phyloP scores from a whole-genome alignment of 1,140 invertebrate genomes.

The Neuroterus valhalla region DNA sequence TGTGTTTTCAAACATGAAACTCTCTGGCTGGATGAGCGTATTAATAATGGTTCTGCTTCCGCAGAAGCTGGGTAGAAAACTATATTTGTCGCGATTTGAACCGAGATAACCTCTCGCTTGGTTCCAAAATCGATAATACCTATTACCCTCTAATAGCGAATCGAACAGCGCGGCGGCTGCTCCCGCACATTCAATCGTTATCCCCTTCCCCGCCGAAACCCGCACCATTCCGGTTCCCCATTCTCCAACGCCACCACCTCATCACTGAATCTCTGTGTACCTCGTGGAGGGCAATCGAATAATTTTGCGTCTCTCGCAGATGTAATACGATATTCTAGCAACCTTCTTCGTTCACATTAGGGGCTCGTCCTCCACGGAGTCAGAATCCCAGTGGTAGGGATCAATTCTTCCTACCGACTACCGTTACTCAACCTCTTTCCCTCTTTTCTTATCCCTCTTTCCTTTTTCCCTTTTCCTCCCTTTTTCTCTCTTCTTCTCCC shows the following conservation, averaged over 20 bases:
- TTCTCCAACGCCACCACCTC: not conserved
- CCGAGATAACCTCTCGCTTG: constrained; percentile 49
- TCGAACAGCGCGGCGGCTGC: constrained; percentile 36
- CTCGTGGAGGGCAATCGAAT: constrained; percentile 32
- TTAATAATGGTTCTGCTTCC: constrained; percentile 4
- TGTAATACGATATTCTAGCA: constrained; percentile 48
- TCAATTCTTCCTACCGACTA: not conserved
- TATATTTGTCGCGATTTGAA: constrained; percentile 58
- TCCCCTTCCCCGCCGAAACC: constrained; percentile 30
- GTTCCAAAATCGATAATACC: constrained; percentile 58
- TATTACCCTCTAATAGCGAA: constrained; percentile 58
- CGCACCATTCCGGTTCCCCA: not conserved
- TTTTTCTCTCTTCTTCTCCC: too few relatives aligned
- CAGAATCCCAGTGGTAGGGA: not conserved
- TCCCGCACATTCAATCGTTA: constrained; percentile 19
- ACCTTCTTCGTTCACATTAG: not conserved
- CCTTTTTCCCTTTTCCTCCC: too few relatives aligned
- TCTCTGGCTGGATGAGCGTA: not conserved
- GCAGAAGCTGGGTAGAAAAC: constrained; percentile 12
- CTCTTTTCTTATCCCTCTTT: too few relatives aligned
- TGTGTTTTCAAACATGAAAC: too few relatives aligned
- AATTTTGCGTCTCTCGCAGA: constrained; percentile 37
- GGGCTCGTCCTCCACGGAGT: not conserved
- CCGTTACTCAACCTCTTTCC: not conserved
- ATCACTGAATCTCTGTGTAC: not conserved